A percentile compares a stretch with the other conserved stretches of the same genome.
Evolutionary conservation across 2,888 invertebrate species (phyloP).

Genomic region (Philonicus albiceps): DNA sequence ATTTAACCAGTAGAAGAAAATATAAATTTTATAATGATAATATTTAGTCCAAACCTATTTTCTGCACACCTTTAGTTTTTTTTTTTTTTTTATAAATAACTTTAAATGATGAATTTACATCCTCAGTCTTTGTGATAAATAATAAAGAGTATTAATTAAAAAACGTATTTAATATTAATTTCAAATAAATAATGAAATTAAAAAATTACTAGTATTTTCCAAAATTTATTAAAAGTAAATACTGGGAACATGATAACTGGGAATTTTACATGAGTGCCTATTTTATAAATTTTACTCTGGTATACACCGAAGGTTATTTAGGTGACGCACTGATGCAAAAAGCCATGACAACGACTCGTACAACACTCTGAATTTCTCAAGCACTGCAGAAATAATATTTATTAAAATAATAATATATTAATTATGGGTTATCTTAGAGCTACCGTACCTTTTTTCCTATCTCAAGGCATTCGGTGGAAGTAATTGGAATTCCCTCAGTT

Average conservation of each 20-base stretch:
- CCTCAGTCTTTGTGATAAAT: too few relatives aligned
- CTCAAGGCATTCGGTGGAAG: not conserved
- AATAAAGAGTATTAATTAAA: too few relatives aligned
- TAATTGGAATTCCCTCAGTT: not conserved
- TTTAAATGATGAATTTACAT: too few relatives aligned
- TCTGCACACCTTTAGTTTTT: too few relatives aligned
- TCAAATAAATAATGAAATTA: not conserved
- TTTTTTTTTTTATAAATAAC: too few relatives aligned
- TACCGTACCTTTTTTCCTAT: constrained; percentile 41
- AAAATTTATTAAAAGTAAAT: not conserved
- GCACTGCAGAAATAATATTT: constrained; percentile 54
- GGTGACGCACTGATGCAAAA: constrained; percentile 59
- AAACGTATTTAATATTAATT: not conserved
- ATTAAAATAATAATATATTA: not conserved
- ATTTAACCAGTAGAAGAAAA: too few relatives aligned
- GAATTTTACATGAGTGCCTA: not conserved
- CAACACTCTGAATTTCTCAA: constrained; percentile 56
- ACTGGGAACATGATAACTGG: not conserved
- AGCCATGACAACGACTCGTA: constrained; percentile 57
- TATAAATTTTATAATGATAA: too few relatives aligned
- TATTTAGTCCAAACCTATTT: too few relatives aligned
- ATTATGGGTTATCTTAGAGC: not conserved
- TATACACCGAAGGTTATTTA: constrained; percentile 45
- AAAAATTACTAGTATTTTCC: not conserved
- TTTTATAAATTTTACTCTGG: not conserved